Base-by-base conservation (phyloP, 35 echinoderm and acorn worm species). In the Stichopus chloronotus region DNA sequence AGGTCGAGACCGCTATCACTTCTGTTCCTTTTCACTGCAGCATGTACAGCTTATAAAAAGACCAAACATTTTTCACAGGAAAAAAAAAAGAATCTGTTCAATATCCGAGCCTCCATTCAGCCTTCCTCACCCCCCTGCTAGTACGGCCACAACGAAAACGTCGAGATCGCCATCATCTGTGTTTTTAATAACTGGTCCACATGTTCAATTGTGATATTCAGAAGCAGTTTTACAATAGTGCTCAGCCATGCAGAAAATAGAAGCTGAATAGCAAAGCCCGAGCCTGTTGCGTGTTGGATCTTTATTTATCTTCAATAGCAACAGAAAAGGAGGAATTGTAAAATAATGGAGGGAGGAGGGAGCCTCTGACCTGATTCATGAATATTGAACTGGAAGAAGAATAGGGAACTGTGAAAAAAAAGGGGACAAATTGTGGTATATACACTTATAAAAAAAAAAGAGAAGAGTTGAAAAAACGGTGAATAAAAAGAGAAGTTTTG, bases 231-330 rank as follows among this genome's bases (percentile, higher is more conserved):
- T 85, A 89, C 87, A 89, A 89, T 89, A 72, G 87, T 30, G 87
- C 17, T 89, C 87, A 89, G n/a, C 87, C 87, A 89, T 63, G 87
- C 87, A 89, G 59, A 89, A 89, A 89, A 89, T 89, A 89, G 87
- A 25, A 89, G 71, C 13, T 89, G 87, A 89, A 89, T 89, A 61
- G 87, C 59, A 71, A 74, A 61, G 30, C 22, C 24, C 12, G 25
- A 72, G 87, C 87, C 87, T 89, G 87, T 89, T 89, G 87, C 87
- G 65, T 89, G 87, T 89, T 61, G 57, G 22, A 85, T 85, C 82
- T 85, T 56, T 58, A 13, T 52, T 79, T 43, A 43, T 43, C 30
- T 72, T 71, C 59, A 89, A 89, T 89, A 71, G 87, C 59, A 12
- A 54, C 23, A 16, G 17, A 43, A 89, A 89, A 72, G 16, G 59